Conservation (phyloP, 2,113 vertebrate species). For the Corydoras sp. region DNA sequence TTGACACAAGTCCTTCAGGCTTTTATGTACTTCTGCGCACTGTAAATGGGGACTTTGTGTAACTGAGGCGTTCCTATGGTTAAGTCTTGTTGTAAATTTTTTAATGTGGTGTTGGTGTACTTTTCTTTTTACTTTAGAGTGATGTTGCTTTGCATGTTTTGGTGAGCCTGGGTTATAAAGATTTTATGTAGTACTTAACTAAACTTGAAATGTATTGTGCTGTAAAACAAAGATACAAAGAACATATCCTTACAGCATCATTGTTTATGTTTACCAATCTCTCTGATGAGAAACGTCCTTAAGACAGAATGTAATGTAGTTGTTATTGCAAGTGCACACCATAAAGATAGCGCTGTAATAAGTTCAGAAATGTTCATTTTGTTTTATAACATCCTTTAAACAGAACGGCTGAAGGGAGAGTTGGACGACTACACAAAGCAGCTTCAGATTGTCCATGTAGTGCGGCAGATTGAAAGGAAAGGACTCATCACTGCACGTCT, state of each 20-base stretch:
- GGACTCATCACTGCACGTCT: conserved; percentile 92
- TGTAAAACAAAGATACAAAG: too few species aligned
- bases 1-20: too few species aligned
- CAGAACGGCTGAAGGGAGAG: conserved; percentile 82
- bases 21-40: too few species aligned
- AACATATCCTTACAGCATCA: too few species aligned
- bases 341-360: not conserved
- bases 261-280: too few species aligned
- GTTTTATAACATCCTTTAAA: conserved; percentile 17
- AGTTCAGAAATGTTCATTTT: not conserved
- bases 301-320: too few species aligned
- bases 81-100: not conserved
- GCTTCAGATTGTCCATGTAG: conserved; percentile 83
- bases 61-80: not conserved
- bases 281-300: too few species aligned
- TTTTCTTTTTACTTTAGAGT: not conserved
- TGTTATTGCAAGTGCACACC: not conserved
- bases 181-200: too few species aligned
- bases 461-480: conserved; percentile 88
- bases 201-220: too few species aligned
- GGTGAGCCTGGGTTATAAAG: too few species aligned
- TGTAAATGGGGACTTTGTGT: not conserved
- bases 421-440: conserved; percentile 84
- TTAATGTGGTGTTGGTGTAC: too few species aligned
- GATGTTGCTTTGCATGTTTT: not conserved